These are phyloP conservation scores for Alces alces DNA, from an alignment of 2,113 vertebrate species.

Conservation along the genomic window DNA sequence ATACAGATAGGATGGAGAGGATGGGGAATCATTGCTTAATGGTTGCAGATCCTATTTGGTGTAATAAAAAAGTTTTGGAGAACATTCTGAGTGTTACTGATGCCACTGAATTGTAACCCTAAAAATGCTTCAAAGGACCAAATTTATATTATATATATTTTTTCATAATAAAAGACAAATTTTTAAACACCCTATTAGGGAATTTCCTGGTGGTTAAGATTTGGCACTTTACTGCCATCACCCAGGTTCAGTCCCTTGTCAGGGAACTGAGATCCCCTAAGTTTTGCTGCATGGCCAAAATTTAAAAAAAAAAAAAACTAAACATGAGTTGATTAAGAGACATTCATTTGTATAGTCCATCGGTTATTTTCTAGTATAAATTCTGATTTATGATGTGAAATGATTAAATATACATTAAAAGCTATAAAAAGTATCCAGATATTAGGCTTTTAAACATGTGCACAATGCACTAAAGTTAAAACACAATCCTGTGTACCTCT, in stretches of 20 bases:
- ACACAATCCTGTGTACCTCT: background rate
- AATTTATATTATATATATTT: background rate
- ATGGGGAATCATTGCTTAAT: background rate
- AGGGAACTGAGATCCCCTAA: background rate
- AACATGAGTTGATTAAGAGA: slow-evolving; percentile 25
- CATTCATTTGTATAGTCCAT: background rate
- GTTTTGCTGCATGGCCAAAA: background rate
- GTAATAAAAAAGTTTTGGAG: background rate
- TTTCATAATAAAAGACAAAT: background rate
- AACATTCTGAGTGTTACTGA: background rate
- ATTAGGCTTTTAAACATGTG: background rate
- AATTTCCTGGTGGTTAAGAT: background rate
- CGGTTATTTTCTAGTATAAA: background rate
- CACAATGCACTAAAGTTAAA: background rate
- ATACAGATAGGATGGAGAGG: background rate
- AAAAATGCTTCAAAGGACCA: background rate
- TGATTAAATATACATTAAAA: background rate
- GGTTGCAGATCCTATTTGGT: background rate
- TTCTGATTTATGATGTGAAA: background rate
- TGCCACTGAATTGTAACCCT: background rate
- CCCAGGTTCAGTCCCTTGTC: background rate
- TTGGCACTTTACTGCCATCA: background rate
- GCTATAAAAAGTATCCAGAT: background rate
- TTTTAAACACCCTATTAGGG: background rate
- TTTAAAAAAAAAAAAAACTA: background rate